phyloP scores from a whole-genome alignment of 1,140 invertebrate species.

The Dinothrombium tinctorium region DNA sequence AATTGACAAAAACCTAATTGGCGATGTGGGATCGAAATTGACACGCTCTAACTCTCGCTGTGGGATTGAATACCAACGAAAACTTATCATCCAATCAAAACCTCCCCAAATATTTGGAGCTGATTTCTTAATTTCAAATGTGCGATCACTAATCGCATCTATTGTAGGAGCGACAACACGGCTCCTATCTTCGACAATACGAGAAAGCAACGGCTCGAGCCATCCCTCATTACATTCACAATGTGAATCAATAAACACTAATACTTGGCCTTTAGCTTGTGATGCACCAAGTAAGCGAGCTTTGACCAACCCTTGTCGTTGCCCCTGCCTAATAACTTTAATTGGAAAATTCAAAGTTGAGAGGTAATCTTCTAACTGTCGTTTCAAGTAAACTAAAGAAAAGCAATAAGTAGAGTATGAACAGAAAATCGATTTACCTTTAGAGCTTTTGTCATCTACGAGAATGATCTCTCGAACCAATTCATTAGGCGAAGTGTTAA shows the following conservation, averaged over 20 bases:
- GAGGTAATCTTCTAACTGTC: slow-evolving; percentile 45
- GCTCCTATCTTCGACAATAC: slow-evolving; percentile 41
- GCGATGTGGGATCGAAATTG: no score
- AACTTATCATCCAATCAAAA: slow-evolving; percentile 90
- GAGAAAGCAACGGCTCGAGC: slow-evolving; percentile 56
- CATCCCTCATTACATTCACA: slow-evolving; percentile 75
- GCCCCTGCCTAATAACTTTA: slow-evolving; percentile 36
- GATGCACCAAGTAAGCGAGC: slow-evolving; percentile 60
- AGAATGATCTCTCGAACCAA: slow-evolving; percentile 58
- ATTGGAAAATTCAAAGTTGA: slow-evolving; percentile 28
- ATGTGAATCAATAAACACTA: slow-evolving; percentile 78
- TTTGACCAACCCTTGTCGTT: slow-evolving; percentile 55
- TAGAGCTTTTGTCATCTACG: slow-evolving; percentile 53
- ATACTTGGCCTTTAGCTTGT: slow-evolving; percentile 45
- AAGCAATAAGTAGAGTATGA: background rate
- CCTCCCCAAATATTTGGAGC: slow-evolving; percentile 87
- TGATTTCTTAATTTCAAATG: slow-evolving; percentile 62
- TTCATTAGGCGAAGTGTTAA: slow-evolving; percentile 43
- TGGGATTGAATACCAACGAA: slow-evolving; percentile 29
- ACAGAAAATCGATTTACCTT: background rate
- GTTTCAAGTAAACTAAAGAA: slow-evolving; percentile 28
- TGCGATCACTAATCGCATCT: slow-evolving; percentile 80
- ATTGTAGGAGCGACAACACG: slow-evolving; percentile 78
- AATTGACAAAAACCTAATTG: no score
- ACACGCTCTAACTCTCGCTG: slow-evolving; percentile 19